Conservation (phyloP, 2,888 invertebrate species). For the Cephalotes varians region DNA sequence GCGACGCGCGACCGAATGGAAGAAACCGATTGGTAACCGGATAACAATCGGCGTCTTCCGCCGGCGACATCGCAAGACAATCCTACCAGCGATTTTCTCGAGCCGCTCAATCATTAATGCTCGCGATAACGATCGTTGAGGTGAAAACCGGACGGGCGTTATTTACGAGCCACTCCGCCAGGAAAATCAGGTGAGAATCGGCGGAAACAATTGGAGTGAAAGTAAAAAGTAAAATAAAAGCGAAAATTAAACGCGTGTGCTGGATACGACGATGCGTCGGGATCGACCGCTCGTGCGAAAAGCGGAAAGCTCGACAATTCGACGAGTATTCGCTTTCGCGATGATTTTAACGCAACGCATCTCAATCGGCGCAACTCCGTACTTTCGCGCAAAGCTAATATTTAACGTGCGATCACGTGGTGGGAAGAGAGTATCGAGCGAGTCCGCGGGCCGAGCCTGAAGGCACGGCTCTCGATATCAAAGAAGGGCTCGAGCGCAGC, state of each 20-base stretch:
- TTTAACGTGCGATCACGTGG: background rate
- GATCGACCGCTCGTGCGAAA: background rate
- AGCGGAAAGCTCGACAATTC: background rate
- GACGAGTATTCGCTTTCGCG: background rate
- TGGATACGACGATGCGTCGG: background rate
- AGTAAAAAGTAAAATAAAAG: constrained; percentile 53
- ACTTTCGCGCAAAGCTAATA: constrained; percentile 6
- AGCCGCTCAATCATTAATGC: constrained; percentile 19
- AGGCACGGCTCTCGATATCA: constrained; percentile 20
- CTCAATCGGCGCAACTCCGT: background rate
- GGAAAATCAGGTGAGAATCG: constrained; percentile 64
- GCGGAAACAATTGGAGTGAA: constrained; percentile 64
- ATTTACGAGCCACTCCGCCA: constrained; percentile 58
- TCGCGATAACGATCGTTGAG: constrained; percentile 57
- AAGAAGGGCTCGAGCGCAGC: constrained; percentile 19
- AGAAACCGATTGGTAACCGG: background rate
- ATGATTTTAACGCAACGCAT: background rate
- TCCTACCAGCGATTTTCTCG: background rate
- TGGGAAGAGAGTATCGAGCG: background rate
- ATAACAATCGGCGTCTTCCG: background rate
- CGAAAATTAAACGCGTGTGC: constrained; percentile 6
- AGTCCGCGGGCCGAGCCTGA: background rate
- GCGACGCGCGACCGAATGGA: background rate
- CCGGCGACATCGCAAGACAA: background rate
- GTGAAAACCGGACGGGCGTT: constrained; percentile 59